Evolutionary conservation across 2,888 invertebrate species (phyloP), one percentile per base, ranked within the genome.

Genomic region (Sialis lutaria): DNA sequence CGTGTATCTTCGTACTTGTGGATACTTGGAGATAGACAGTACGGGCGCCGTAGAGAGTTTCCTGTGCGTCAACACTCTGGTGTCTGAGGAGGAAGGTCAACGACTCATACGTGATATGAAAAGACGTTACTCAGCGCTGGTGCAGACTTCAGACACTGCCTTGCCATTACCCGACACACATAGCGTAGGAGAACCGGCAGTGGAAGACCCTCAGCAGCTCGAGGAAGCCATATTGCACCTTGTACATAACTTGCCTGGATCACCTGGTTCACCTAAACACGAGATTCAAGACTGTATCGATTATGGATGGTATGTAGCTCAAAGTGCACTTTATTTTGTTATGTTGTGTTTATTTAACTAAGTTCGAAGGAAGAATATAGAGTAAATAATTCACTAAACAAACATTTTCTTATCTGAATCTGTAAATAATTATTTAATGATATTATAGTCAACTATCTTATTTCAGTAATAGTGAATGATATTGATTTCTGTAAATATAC

Each of bases 1-100:
- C 57, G 85, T 91, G 54, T 90, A 85, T 58, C 73, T 91, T 62
- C 75, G 82, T 58, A 87, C 89, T 1, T 74, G 82, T 54, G 91
- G 91, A 7, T 89, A 79, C 58, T 72, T 91, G 46, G 90, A 90
- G 66, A 80, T 84, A 53, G 85, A 88, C 58, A 78, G 75, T 58
- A 78, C 81, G 6, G 83, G 86, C 54, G 77, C 77, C 48, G 84
- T 88, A 31, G 82, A 82, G 58, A 87, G 88, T 51, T 89, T 91
- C 65, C 79, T 89, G 37, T 91, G 90, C 64, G 75, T 90, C 48
- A 91, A 91, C 61, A 82, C 82, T 49, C 69, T 86, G 47, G 70
- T 82, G 13, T 75, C 79, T 51, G 76, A 81, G 49, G 77, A 79
- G 51, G 86, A 87, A 57, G 89, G 89, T 8, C 68, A 72, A 50